A percentile compares a stretch with the other conserved stretches of the same genome.
phyloP scores from a whole-genome alignment of 2,888 invertebrate genomes.

The Limnephilus rhombicus region DNA sequence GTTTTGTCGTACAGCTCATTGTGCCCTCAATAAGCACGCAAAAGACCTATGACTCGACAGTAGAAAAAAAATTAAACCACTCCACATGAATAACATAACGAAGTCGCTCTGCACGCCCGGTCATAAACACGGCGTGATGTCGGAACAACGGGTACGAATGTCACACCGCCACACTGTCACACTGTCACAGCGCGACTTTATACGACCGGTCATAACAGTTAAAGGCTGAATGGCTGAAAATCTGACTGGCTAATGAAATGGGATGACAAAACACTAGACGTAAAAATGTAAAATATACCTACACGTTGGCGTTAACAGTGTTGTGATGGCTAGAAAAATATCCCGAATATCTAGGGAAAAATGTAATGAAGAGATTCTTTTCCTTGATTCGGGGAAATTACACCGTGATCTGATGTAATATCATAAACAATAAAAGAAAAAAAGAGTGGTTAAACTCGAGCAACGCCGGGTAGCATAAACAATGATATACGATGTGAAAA shows the following conservation, averaged over 20 bases:
- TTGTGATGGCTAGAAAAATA: too few species aligned
- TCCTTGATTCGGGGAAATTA: too few species aligned
- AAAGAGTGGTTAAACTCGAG: too few species aligned
- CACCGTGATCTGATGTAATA: too few species aligned
- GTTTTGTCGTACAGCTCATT: not conserved
- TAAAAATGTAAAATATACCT: not conserved
- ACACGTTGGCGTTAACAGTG: not conserved
- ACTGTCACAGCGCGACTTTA: not conserved
- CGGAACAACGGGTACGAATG: not conserved
- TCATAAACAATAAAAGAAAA: too few species aligned
- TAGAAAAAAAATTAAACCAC: not conserved
- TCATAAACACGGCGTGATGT: conserved; percentile 15
- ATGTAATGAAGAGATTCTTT: too few species aligned
- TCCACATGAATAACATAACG: not conserved
- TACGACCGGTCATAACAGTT: not conserved
- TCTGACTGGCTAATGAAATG: not conserved
- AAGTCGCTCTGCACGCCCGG: not conserved
- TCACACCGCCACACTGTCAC: not conserved
- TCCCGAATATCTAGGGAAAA: too few species aligned
- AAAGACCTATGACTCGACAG: not conserved
- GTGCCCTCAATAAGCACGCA: not conserved
- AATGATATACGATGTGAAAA: too few species aligned
- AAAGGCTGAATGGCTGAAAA: not conserved
- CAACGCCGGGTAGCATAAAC: too few species aligned
- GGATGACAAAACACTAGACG: not conserved